phyloP scores from a whole-genome alignment of 2,888 invertebrate species.

The Mythimna lalbum region DNA sequence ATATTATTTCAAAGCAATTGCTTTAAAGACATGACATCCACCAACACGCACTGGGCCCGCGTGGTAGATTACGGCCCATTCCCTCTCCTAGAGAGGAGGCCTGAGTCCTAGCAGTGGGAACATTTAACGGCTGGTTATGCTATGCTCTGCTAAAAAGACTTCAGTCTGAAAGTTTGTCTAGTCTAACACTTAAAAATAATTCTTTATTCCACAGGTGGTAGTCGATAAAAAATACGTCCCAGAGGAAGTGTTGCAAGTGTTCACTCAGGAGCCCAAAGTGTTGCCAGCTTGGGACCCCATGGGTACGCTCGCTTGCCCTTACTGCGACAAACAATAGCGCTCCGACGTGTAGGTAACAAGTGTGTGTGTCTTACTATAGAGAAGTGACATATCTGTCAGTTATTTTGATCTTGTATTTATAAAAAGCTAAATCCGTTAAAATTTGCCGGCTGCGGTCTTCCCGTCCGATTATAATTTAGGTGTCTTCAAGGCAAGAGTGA shows the following conservation, averaged over 20 bases:
- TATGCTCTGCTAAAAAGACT: too few species aligned
- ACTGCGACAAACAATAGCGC: conserved; percentile 76
- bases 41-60: too few species aligned
- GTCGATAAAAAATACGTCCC: conserved; percentile 96
- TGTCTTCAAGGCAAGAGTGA: too few species aligned
- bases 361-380: not conserved
- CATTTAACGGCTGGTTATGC: too few species aligned
- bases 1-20: too few species aligned
- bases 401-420: not conserved
- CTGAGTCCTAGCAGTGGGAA: too few species aligned
- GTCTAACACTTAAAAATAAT: not conserved
- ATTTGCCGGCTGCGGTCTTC: too few species aligned
- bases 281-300: conserved; percentile 98
- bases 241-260: conserved; percentile 93
- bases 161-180: not conserved
- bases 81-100: too few species aligned
- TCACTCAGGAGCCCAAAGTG: conserved; percentile 93
- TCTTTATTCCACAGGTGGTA: conserved; percentile 90
- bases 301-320: conserved; percentile 94
- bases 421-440: too few species aligned
- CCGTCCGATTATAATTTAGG: too few species aligned
- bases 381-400: conserved; percentile 27
- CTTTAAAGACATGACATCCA: too few species aligned
- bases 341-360: conserved; percentile 11
- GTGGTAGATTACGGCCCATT: too few species aligned